Percentiles rank a stretch among this genome's conserved stretches.
These are phyloP conservation scores for Drosophila lini DNA, from an alignment of 1,140 invertebrate species.

Conservation along the genomic window DNA sequence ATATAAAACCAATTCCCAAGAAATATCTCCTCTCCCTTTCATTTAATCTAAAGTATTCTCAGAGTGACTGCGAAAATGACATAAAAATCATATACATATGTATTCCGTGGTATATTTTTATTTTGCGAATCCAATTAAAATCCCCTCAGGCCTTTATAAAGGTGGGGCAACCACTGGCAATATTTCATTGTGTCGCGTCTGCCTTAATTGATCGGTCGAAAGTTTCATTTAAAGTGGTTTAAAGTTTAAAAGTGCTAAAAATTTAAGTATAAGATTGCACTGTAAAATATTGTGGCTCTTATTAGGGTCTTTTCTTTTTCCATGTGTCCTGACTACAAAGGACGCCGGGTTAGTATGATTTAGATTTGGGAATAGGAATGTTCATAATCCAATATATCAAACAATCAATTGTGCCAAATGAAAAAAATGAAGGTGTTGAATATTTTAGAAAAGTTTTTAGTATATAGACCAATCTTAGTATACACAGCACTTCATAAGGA, in stretches of 20 bases:
- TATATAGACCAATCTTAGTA: too few relatives aligned
- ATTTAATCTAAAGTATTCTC: too few relatives aligned
- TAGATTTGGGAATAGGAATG: neutral
- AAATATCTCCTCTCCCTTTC: too few relatives aligned
- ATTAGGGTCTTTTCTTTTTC: conserved; percentile 14
- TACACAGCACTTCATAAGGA: too few relatives aligned
- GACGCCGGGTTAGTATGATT: neutral
- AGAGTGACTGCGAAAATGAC: too few relatives aligned
- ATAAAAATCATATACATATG: too few relatives aligned
- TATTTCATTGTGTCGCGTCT: neutral
- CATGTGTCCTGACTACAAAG: neutral
- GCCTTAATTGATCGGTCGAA: neutral
- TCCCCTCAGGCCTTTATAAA: neutral
- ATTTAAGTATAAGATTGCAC: neutral
- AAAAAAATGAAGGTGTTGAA: too few relatives aligned
- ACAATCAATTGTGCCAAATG: too few relatives aligned
- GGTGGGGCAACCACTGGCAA: neutral
- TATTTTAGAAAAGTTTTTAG: too few relatives aligned
- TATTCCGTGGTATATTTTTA: neutral
- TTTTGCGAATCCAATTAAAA: neutral
- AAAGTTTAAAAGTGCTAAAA: neutral
- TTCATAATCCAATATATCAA: too few relatives aligned
- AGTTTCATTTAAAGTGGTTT: too few relatives aligned
- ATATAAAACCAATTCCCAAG: too few relatives aligned
- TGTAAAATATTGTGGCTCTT: neutral